Conservation (phyloP, 1,140 invertebrate species). For the Conus ventricosus region DNA sequence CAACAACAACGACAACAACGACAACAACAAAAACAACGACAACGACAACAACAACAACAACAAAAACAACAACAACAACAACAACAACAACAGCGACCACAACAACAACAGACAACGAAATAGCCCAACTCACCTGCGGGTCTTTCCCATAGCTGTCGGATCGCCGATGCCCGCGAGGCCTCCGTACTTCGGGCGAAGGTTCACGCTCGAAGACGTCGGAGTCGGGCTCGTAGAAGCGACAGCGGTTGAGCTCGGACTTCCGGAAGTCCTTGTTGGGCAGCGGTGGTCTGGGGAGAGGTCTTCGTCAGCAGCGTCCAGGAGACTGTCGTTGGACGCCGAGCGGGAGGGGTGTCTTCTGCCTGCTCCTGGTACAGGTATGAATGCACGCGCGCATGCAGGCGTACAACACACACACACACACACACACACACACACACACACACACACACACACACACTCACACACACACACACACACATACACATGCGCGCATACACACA, state of each 20-base stretch:
- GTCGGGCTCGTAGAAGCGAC: slow-evolving; percentile 52
- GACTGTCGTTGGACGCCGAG: slow-evolving; percentile 54
- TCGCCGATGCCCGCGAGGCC: slow-evolving; percentile 36
- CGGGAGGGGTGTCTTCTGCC: slow-evolving; percentile 33
- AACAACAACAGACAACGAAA: no score
- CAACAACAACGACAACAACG: no score
- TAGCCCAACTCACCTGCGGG: slow-evolving; percentile 14
- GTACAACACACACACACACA: neutral
- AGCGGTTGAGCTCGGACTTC: slow-evolving; percentile 84
- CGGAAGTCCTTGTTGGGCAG: slow-evolving; percentile 83
- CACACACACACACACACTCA: neutral
- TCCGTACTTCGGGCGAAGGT: slow-evolving; percentile 13
- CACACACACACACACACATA: slow-evolving; percentile 4
- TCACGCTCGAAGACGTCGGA: slow-evolving; percentile 50
- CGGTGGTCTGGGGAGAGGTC: slow-evolving; percentile 52
- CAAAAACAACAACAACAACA: no score
- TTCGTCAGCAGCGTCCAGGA: slow-evolving; percentile 47
- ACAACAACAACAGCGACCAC: no score
- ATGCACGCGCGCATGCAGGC: no score
- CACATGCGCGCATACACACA: no score
- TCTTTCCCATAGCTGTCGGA: slow-evolving; percentile 38
- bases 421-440: neutral
- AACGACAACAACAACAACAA: no score
- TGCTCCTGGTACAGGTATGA: neutral
- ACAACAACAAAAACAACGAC: no score